These are phyloP conservation scores for Lasioglossum calceatum DNA, from an alignment of 2,888 invertebrate species.

Conservation along the genomic window DNA sequence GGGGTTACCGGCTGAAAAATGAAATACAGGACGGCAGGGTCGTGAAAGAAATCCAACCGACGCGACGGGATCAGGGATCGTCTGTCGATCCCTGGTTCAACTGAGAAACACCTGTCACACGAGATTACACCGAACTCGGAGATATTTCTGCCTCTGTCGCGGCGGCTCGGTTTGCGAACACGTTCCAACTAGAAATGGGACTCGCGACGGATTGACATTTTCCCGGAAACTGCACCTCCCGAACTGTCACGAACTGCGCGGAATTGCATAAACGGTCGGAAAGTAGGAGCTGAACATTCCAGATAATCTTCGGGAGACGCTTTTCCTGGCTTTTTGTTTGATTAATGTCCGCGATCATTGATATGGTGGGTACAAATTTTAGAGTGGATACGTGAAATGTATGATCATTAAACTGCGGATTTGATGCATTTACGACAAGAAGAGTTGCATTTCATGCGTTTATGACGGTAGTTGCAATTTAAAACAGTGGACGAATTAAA, in stretches of 20 bases:
- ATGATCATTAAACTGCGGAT: too few relatives aligned
- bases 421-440: too few relatives aligned
- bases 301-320: background rate
- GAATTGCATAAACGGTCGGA: background rate
- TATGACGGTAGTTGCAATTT: too few relatives aligned
- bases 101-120: conserved; percentile 29
- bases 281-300: background rate
- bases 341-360: background rate
- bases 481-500: too few relatives aligned
- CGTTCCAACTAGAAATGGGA: background rate
- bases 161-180: conserved; percentile 6
- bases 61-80: conserved; percentile 21
- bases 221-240: background rate
- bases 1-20: conserved; percentile 2
- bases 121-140: background rate
- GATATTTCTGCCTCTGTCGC: conserved; percentile 18
- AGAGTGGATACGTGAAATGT: background rate
- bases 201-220: background rate
- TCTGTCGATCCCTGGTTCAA: background rate
- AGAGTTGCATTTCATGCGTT: too few relatives aligned
- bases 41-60: conserved; percentile 11
- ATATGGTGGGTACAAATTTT: background rate
- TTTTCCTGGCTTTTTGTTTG: background rate
- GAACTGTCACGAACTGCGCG: background rate
- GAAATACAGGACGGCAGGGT: conserved; percentile 9